A percentile compares a stretch with the other conserved stretches of the same genome.
Conservation (phyloP, 1,140 invertebrate species). For the Leptestheria dahalacensis region DNA sequence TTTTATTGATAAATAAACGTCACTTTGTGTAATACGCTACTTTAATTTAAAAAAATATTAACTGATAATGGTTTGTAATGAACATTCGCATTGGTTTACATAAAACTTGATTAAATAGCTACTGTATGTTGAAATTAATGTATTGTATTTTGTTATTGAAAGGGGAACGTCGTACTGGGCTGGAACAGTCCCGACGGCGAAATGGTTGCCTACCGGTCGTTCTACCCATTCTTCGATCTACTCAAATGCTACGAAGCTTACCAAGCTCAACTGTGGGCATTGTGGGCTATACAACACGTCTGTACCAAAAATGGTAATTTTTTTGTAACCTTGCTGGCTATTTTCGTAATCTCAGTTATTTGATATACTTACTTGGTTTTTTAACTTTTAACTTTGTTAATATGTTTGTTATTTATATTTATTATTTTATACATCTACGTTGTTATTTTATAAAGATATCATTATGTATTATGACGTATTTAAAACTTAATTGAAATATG, state of each 20-base stretch:
- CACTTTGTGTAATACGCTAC: no score
- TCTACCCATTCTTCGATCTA: slow-evolving; percentile 59
- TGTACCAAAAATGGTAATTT: slow-evolving; percentile 58
- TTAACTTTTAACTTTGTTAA: no score
- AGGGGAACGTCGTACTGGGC: slow-evolving; percentile 41
- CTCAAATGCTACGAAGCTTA: slow-evolving; percentile 40
- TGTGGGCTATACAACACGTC: slow-evolving; percentile 71
- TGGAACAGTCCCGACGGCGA: slow-evolving; percentile 59
- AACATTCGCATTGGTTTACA: slow-evolving; percentile 34
- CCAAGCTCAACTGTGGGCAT: slow-evolving; percentile 62
- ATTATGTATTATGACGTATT: no score
- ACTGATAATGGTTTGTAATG: slow-evolving; percentile 28
- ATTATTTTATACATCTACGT: no score
- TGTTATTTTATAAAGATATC: no score
- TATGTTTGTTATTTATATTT: no score
- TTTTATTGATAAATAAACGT: no score
- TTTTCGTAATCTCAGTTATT: background rate
- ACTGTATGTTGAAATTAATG: background rate
- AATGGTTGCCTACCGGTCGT: slow-evolving; percentile 72
- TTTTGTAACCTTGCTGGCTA: background rate
- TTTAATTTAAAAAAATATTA: no score
- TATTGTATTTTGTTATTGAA: background rate
- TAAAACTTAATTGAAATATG: no score
- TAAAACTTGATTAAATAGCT: background rate
- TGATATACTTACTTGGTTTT: no score